Evolutionary conservation across 2,888 invertebrate species (phyloP), one percentile per base, ranked within the genome.

Genomic region (Saturnia japonica): DNA sequence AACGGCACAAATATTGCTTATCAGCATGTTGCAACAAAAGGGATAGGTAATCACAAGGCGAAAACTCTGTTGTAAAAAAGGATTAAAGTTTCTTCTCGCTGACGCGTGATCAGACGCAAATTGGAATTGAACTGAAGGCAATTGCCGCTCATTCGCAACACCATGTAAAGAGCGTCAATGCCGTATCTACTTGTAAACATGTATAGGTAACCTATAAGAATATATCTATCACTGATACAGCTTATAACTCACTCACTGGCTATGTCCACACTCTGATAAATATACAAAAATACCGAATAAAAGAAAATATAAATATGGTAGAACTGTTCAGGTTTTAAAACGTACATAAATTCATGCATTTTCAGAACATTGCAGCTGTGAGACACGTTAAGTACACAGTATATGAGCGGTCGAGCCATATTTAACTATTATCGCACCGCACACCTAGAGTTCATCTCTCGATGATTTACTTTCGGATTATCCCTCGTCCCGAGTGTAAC

Each of bases 391-490:
- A 90, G 88, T 88, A 89, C 87, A 87, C 82, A 85, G 84, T 85
- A 86, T 89, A 88, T 86, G 88, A 88, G 85, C 86, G 84, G 79
- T 73, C 80, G 77, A 79, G 86, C 88, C 88, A 91, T 93, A 93
- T 92, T 91, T 92, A 93, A 91, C 86, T 88, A 90, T 88, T 93
- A 93, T 93, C 93, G 82, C 83, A 80, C 83, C 82, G 81, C 88
- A 87, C 86, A 84, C 85, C 87, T 85, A 82, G 88, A 86, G 90
- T 90, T 93, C 91, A 90, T 89, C 87, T 90, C 81, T 74, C 82
- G 81, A 89, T 92, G 91, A 93, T 93, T 93, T 92, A 91, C 90
- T 88, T 81, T 82, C 84, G 77, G 91, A 88, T 90, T 91, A 91
- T 91, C 91, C 90, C 81, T 85, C 85, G 84, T 85, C 84, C 81